Evolutionary conservation across 2,888 invertebrate species (phyloP).

Genomic region (Tyria jacobaeae): DNA sequence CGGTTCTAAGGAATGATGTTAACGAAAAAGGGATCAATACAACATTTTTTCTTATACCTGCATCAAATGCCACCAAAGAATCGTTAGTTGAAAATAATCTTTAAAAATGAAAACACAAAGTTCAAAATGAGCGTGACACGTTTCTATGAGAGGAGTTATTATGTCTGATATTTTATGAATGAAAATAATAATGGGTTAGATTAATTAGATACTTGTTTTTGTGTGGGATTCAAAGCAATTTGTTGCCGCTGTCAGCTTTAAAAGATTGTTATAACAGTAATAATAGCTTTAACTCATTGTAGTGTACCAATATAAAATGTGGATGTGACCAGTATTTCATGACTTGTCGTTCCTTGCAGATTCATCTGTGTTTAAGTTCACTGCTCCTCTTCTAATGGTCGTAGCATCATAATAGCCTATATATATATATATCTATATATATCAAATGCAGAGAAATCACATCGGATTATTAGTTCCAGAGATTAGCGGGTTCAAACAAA

Average conservation of each 20-base stretch:
- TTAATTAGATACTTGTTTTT: slow-evolving; percentile 12
- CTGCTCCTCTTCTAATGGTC: too few relatives aligned
- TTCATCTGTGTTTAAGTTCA: too few relatives aligned
- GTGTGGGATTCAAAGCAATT: slow-evolving; percentile 9
- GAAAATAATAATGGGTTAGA: slow-evolving; percentile 28
- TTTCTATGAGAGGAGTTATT: neutral
- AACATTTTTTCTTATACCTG: slow-evolving; percentile 36
- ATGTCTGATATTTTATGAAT: slow-evolving; percentile 42
- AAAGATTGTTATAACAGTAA: slow-evolving; percentile 3
- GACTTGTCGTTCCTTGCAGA: neutral
- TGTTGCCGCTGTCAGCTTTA: slow-evolving; percentile 1
- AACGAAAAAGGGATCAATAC: slow-evolving; percentile 41
- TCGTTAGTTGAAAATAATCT: neutral
- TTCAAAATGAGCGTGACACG: neutral
- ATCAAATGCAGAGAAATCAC: too few relatives aligned
- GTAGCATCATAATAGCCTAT: too few relatives aligned
- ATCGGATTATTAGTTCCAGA: too few relatives aligned
- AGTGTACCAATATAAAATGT: neutral
- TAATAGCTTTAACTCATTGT: neutral
- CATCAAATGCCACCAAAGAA: slow-evolving; percentile 29
- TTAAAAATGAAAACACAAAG: slow-evolving; percentile 17
- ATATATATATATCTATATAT: too few relatives aligned
- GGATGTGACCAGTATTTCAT: neutral
- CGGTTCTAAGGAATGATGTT: slow-evolving; percentile 48
- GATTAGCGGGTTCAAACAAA: too few relatives aligned